These are phyloP conservation scores for Symphodus melops DNA, from an alignment of 2,113 vertebrate genomes.

Conservation along the genomic window DNA sequence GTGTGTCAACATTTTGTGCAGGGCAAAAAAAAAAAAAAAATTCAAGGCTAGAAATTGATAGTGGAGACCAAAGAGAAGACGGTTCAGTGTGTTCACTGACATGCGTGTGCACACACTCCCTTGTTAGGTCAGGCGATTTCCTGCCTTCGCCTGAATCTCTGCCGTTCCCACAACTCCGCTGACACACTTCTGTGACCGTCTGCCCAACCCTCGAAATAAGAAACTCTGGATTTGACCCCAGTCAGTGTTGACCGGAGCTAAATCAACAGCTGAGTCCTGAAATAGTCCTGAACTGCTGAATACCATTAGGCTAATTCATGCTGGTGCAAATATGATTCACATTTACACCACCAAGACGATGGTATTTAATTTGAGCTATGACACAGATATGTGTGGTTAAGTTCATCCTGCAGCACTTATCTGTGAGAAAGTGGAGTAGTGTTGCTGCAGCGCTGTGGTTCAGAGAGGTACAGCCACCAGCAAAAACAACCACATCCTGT, in stretches of 20 bases:
- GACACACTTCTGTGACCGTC: constrained; percentile 48
- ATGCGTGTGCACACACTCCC: constrained; percentile 35
- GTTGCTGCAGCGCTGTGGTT: constrained; percentile 4
- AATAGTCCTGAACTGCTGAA: background rate
- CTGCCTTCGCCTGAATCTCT: constrained; percentile 25
- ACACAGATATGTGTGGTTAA: background rate
- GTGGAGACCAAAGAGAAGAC: background rate
- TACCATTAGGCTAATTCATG: background rate
- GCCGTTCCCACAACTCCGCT: constrained; percentile 19
- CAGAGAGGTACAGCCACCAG: background rate
- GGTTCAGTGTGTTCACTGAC: background rate
- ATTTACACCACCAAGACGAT: too few relatives aligned
- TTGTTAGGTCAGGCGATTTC: constrained; percentile 70
- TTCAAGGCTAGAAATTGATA: background rate
- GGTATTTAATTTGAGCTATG: too few relatives aligned
- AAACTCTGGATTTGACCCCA: constrained; percentile 8
- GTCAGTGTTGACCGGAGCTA: constrained; percentile 7
- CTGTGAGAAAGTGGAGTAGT: background rate
- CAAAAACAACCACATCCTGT: constrained; percentile 54
- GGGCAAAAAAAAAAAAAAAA: background rate
- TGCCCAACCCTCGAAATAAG: constrained; percentile 10
- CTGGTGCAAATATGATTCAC: background rate
- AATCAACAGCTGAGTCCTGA: constrained; percentile 24
- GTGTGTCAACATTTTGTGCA: background rate
- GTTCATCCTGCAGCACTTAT: background rate